Base-by-base conservation (phyloP, 1,140 invertebrate genomes). In the Conus betulinus region DNA sequence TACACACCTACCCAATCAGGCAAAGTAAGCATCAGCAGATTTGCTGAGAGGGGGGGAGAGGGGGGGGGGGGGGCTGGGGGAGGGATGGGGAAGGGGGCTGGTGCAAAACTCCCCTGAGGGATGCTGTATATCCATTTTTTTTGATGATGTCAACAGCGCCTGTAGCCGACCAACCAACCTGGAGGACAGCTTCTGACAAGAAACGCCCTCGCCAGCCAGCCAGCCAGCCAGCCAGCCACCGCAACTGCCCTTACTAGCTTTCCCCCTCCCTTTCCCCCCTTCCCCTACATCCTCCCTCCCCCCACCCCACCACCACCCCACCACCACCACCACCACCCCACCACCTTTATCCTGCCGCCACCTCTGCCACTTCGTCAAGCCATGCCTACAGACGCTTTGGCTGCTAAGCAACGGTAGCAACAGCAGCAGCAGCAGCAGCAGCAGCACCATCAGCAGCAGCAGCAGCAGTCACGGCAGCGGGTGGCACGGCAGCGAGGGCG, bases 381-480 rank as follows among this genome's bases (percentile, higher is more conserved):
- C 15, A 83, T 83, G 81, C 81, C 81, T 20, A 55, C 55, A 83
- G 81, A 55, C 52, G 81, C 55, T 20, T 53, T 52, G 7, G n/a
- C 8, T 55, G 20, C 81, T 57, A 83, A 85, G 67, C 84, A 85
- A 53, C 84, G 52, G n/a, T 20, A 57, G 39, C 84, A 74, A 17
- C 57, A 60, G 15, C 57, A 60, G 15, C 57, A 60, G 57, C 57
- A 60, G 57, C 57, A 60, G 57, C 57, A 60, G 57, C 57, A 60
- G 57, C 57, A 60, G 57, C 15, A 4, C 39, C 39, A 39, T 39
- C 39, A 39, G 39, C 57, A 60, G 15, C 57, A 60, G 15, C 57
- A 60, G 57, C 57, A 60, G 57, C 57, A 60, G 57, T 15, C 8
- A 15, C 57, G 15, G 57, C 57, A 60, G 57, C 15, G 1, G 57